Evolutionary conservation across 2,113 vertebrate species (phyloP), one percentile per base, ranked within the genome.

Genomic region (Chaetodon trifascialis): DNA sequence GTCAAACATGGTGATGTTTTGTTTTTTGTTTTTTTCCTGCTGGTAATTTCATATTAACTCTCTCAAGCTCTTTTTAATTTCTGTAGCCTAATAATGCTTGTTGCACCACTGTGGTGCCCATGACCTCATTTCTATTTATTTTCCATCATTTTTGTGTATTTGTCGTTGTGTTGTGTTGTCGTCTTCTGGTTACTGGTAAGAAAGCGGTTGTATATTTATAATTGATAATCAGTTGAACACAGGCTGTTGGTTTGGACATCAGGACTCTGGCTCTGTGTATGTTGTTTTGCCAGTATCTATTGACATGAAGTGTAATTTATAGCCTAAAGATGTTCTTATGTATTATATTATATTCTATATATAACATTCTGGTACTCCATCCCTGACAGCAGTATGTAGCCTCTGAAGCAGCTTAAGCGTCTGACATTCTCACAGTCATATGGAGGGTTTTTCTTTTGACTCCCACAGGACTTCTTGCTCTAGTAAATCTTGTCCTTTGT

Each of bases 321-420:
- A 17, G 47, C 25, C 25, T 21, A 2, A 51, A 51, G 5, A 7
- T 54, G 17, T 15, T 54, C 0, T 69, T 52, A 52, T 19, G 11
- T 44, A 44, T 44, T 44, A 19, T 51, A 19, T 51, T 51, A 19
- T 51, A 51, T 19, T 51, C 0, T 19, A 51, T 19, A 7, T 51
- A 7, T 51, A 51, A 34, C 51, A 51, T 0, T 34, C 25, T 19
- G 17, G 42, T 25, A 65, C 40, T 19, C 15, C 30, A 52, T 67
- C 15, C 23, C 9, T 34, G 14, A 49, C 55, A 60, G 30, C 30
- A 30, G 25, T 11, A 9, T 62, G 30, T 60, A n/a, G 16, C 55
- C 42, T 64, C 23, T 71, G 46, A 54, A 62, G 63, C 44, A 49
- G 36, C 51, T 76, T 72, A 82, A 75, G 21, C 54, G 42, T 12